Percentiles rank a stretch among this genome's conserved stretches.
Conservation (phyloP, 2,113 vertebrate genomes). For the Struthidea cinerea region DNA sequence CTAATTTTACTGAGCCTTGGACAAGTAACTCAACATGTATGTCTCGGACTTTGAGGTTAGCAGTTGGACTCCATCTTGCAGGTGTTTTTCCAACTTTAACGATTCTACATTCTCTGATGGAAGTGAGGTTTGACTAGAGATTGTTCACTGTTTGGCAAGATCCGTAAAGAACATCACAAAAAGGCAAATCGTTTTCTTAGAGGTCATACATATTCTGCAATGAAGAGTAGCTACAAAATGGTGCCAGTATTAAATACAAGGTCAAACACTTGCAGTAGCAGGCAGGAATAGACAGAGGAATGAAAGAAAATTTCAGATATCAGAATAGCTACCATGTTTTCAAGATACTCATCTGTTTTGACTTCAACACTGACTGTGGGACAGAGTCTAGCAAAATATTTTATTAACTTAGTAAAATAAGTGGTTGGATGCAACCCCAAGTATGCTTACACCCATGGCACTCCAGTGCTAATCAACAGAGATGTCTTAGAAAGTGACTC, state of each 20-base stretch:
- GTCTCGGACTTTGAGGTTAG: background rate
- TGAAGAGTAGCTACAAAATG: background rate
- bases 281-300: background rate
- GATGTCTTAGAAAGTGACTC: background rate
- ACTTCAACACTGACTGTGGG: background rate
- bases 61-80: background rate
- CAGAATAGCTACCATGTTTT: background rate
- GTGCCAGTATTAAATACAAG: background rate
- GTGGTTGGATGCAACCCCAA: rapidly evolving
- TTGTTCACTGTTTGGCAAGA: background rate
- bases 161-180: background rate
- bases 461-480: background rate
- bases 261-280: background rate
- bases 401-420: background rate
- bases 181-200: background rate
- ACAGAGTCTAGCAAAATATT: background rate
- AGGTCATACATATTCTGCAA: background rate
- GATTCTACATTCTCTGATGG: background rate
- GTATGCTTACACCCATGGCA: background rate
- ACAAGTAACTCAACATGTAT: background rate
- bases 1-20: background rate
- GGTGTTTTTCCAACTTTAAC: background rate
- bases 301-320: background rate
- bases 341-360: background rate
- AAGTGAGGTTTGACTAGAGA: background rate